A percentile compares a stretch with the other conserved stretches of the same genome.
Evolutionary conservation across 2,797 vertebrate genomes (phyloP).

Genomic region (Ibycter americanus): DNA sequence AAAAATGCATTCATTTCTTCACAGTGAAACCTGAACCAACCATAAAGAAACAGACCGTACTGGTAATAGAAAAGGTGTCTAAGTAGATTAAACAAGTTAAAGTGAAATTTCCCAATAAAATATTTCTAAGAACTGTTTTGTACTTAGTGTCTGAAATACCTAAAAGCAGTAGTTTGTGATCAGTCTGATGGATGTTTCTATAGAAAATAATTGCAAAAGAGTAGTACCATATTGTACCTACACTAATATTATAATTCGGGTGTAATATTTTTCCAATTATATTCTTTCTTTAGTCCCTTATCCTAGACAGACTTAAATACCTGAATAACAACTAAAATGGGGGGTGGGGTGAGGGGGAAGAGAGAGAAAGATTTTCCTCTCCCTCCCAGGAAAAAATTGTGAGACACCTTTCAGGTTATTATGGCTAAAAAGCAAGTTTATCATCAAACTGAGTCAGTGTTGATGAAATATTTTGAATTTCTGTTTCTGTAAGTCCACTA

Average conservation of each 20-base stretch:
- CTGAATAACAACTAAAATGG: not conserved
- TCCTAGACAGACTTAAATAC: not conserved
- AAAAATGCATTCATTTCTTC: not conserved
- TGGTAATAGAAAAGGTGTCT: not conserved
- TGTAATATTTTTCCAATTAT: not conserved
- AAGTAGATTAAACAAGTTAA: not conserved
- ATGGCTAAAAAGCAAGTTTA: not conserved
- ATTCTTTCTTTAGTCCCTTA: not conserved
- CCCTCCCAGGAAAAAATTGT: not conserved
- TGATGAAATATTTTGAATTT: not conserved
- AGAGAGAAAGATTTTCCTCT: not conserved
- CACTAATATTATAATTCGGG: not conserved
- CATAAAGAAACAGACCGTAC: not conserved
- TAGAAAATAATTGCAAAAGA: not conserved
- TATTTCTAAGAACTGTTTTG: not conserved
- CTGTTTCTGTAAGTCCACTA: not conserved
- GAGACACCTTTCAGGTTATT: not conserved
- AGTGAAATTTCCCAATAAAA: not conserved
- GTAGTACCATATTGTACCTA: not conserved
- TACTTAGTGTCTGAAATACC: not conserved
- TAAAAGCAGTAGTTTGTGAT: not conserved
- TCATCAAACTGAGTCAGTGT: not conserved
- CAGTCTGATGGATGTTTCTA: not conserved
- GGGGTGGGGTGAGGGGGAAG: fast-evolving
- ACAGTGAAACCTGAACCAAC: not conserved